A percentile compares a stretch with the other conserved stretches of the same genome.
Conservation (phyloP, 2,113 vertebrate genomes). For the Caretta caretta region DNA sequence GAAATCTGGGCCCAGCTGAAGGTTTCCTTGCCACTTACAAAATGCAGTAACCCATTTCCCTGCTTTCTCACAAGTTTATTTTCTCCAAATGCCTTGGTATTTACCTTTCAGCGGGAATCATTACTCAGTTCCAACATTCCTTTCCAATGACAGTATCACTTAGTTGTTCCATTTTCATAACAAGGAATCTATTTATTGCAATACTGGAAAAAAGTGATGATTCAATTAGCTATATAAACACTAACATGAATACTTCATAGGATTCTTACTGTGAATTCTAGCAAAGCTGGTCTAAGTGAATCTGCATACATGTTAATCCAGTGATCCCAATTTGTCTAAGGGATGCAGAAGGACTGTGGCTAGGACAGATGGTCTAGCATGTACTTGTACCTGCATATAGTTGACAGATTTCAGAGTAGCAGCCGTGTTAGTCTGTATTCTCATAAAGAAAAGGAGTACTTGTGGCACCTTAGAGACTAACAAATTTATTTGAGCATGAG, state of each 20-base stretch:
- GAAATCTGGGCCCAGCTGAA: background rate
- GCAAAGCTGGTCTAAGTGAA: background rate
- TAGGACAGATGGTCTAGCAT: too few relatives aligned
- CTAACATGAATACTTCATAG: slow-evolving; percentile 3
- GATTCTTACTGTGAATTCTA: background rate
- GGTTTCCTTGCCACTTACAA: background rate
- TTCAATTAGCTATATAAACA: slow-evolving; percentile 43
- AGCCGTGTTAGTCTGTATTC: too few relatives aligned
- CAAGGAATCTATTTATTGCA: slow-evolving; percentile 24
- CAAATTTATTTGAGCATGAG: too few relatives aligned
- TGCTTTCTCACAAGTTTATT: slow-evolving; percentile 3
- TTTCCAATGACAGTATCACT: slow-evolving; percentile 1
- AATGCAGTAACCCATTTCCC: background rate
- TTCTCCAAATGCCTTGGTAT: slow-evolving; percentile 9
- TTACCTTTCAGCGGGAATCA: slow-evolving; percentile 7
- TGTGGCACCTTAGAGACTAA: too few relatives aligned
- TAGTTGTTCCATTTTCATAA: background rate
- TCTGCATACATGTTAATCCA: background rate
- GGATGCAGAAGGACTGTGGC: background rate
- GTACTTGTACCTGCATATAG: too few relatives aligned
- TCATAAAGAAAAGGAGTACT: too few relatives aligned
- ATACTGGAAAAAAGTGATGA: background rate
- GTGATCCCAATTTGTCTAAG: background rate
- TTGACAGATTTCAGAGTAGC: too few relatives aligned
- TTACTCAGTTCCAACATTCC: background rate